A percentile compares a stretch with the other conserved stretches of the same genome.
phyloP scores from a whole-genome alignment of 2,888 invertebrate genomes.

The Endotricha flammealis region DNA sequence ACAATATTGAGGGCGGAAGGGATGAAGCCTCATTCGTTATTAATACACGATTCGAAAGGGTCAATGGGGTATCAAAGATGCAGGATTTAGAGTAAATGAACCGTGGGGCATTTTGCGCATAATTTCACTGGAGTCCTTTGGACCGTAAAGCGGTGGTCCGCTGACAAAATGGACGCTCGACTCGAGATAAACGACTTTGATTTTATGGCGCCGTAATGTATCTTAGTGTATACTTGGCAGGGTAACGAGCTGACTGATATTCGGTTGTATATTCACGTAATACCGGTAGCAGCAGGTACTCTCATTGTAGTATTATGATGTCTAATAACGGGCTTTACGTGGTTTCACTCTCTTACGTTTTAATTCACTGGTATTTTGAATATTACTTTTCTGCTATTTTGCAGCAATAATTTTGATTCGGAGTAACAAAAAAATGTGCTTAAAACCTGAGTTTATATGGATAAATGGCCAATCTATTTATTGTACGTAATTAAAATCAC shows the following conservation, averaged over 20 bases:
- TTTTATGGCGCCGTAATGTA: neutral
- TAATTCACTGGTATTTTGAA: too few relatives aligned
- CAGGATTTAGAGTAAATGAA: conserved; percentile 64
- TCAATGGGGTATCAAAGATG: conserved; percentile 58
- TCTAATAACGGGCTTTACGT: too few relatives aligned
- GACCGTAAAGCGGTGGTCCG: conserved; percentile 21
- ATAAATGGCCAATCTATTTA: too few relatives aligned
- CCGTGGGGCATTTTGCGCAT: conserved; percentile 66
- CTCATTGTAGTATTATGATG: neutral
- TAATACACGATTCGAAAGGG: conserved; percentile 52
- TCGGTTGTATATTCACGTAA: neutral
- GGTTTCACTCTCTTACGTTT: too few relatives aligned
- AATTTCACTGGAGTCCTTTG: conserved; percentile 50
- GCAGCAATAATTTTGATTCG: too few relatives aligned
- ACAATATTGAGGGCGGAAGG: conserved; percentile 11
- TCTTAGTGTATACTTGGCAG: neutral
- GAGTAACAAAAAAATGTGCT: too few relatives aligned
- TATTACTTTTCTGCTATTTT: too few relatives aligned
- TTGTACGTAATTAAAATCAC: too few relatives aligned
- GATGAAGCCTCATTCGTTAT: conserved; percentile 43
- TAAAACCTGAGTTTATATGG: too few relatives aligned
- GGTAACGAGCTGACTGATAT: neutral
- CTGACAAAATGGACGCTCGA: conserved; percentile 31
- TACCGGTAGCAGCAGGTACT: neutral
- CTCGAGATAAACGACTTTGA: conserved; percentile 39